Base-by-base conservation (phyloP, 2,113 vertebrate species). In the Plectropomus leopardus region DNA sequence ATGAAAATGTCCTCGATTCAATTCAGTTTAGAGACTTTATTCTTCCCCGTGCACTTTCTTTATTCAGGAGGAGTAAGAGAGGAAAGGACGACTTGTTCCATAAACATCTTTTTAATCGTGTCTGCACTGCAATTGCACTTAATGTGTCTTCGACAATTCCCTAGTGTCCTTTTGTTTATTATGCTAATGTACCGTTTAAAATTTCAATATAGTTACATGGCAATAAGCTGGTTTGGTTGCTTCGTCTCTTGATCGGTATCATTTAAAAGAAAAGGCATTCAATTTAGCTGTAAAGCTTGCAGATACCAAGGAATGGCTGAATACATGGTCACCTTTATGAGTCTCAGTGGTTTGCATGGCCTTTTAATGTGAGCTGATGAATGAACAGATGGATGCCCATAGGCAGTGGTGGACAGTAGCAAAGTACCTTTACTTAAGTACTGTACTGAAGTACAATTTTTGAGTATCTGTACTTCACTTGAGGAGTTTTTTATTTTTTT, bases 121-220 rank as follows among this genome's bases (percentile, higher is more conserved):
- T 79, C 48, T 26, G 50, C 73, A 76, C 74, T 75, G 4, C 69
- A 53, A 72, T 86, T 76, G 57, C 57, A 66, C 81, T 84, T 89
- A 83, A 89, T 88, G 85, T 89, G 59, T 78, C 70, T n/a, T 63
- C 40, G 50, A 85, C 82, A 79, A 88, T 85, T 92, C 83, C 73
- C 67, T 34, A 13, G 65, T 60, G 84, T 64, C 28, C 50, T 57
- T 80, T 80, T 85, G 75, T 89, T 91, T 81, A 79, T 81, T 76
- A 68, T 84, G 74, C 71, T 80, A 85, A 90, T 78, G 74, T 23
- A 57, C 60, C 69, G 53, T 76, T 88, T 64, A 16, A 34, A 40
- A 66, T 83, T 63, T 63, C 24, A 86, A 82, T 79, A 78, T 28
- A 55, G 32, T 57, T 77, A 23, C 34, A 60, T 55, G 55, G 26